Conservation (phyloP, 1,140 invertebrate species). For the Papilio xuthus region DNA sequence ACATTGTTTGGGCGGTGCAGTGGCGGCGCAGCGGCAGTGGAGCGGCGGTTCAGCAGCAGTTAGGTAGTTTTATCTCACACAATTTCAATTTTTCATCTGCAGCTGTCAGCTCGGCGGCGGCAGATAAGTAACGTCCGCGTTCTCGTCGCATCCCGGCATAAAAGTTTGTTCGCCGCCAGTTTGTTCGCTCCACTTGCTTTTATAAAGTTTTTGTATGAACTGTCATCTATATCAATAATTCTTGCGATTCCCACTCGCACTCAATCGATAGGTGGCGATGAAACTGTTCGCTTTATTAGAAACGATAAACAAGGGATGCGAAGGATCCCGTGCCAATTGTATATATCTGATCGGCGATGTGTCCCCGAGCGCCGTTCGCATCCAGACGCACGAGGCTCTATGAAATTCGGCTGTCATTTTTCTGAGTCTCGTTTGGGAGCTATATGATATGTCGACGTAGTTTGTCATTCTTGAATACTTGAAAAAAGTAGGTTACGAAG, state of each 20-base stretch:
- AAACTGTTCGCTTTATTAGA: constrained; percentile 38
- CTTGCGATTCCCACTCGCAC: constrained; percentile 62
- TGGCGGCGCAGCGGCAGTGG: constrained; percentile 57
- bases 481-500: constrained; percentile 38
- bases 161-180: constrained; percentile 76
- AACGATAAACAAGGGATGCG: constrained; percentile 33
- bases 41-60: constrained; percentile 60
- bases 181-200: constrained; percentile 74
- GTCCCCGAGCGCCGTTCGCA: constrained; percentile 26
- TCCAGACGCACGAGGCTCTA: constrained; percentile 26
- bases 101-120: constrained; percentile 76
- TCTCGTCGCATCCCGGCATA: constrained; percentile 63
- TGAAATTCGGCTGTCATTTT: constrained; percentile 38
- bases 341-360: constrained; percentile 36
- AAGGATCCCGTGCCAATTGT: constrained; percentile 35
- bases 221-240: constrained; percentile 73
- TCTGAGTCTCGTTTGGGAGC: constrained; percentile 26
- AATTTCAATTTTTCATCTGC: constrained; percentile 81
- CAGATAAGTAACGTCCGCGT: constrained; percentile 78
- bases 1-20: constrained; percentile 66
- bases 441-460: constrained; percentile 36
- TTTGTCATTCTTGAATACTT: constrained; percentile 37
- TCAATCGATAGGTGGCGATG: constrained; percentile 53
- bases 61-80: constrained; percentile 79
- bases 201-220: constrained; percentile 77